Base-by-base conservation (phyloP, 2,797 vertebrate species). In the Prionace glauca region DNA sequence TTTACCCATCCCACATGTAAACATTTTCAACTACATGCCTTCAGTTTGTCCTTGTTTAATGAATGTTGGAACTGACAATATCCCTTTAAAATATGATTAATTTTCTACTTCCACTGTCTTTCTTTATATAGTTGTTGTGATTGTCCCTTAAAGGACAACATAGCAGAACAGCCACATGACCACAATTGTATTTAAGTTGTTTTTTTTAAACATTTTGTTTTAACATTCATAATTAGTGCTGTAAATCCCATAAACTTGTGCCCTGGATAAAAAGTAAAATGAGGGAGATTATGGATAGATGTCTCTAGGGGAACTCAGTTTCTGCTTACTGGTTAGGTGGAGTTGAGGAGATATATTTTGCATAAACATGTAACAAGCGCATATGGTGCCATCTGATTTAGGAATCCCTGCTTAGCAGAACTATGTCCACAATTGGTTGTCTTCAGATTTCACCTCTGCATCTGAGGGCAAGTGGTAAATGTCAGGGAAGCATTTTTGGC, bases 1-100 rank as follows among this genome's bases (percentile, higher is more conserved):
- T 4, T 29, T 90, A 16, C 29, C 50, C 16, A 60, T 90, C 60
- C 60, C 3, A 2, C 29, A 90, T 20, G 60, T 90, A 88, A 29
- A 29, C 29, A 60, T 88, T 60, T 88, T 26, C 22, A 11, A 87
- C 24, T 65, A 8, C 0, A 10, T 65, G 62, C 14, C 62, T 65
- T 65, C 62, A 11, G 14, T 65, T 65, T 14, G 41, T 22, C 86
- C 26, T 88, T 88, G 29, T 88, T 12, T 3, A 60, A 29, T 88
- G 10, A 60, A 60, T 88, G 20, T 90, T 69, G 11, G n/a, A n/a
- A 90, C 92, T 86, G 95, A 45, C 81, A 62, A 2, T 97, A 95
- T 95, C 90, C 94, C 96, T 50, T 94, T 71, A 94, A 72, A 71
- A 8, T 36, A 94, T 56, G 72, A 14, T 95, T n/a, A 77, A 8